Evolutionary conservation across 2,888 invertebrate genomes (phyloP), one percentile per base, ranked within the genome.

Genomic region (Bruchidius siliquastri): DNA sequence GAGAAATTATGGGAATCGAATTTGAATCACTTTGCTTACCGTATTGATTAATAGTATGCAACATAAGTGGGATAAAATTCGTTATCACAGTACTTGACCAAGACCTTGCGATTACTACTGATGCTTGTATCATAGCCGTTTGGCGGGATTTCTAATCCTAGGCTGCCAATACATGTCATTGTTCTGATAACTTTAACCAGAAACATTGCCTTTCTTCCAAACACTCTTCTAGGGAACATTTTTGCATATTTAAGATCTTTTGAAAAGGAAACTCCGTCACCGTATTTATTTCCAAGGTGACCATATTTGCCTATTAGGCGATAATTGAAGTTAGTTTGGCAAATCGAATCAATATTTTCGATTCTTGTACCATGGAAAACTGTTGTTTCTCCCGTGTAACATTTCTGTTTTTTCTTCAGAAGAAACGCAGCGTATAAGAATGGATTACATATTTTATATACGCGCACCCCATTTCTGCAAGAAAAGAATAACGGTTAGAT

Each of bases 1-100:
- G n/a, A n/a, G n/a, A n/a, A n/a, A n/a, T n/a, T n/a, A n/a, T n/a
- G n/a, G n/a, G n/a, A n/a, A n/a, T n/a, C n/a, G n/a, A n/a, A n/a
- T n/a, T n/a, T n/a, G n/a, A n/a, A n/a, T n/a, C n/a, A n/a, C n/a
- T n/a, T n/a, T n/a, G n/a, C n/a, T n/a, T n/a, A n/a, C n/a, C n/a
- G n/a, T n/a, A n/a, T n/a, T n/a, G n/a, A n/a, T n/a, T n/a, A n/a
- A 69, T 76, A 76, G 21, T 72, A 67, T 21, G 75, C 74, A 20
- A 76, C 70, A 72, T 76, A 75, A 30, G 72, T 69, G 22, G 76
- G 75, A 49, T 75, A 75, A 21, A 75, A 75, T 69, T 76, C 76
- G 26, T 74, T 73, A 67, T 76, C 76, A 20, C 73, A 72, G 72
- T 74, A 76, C 72, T 76, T 76, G 13, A 76, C 76, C 2, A 69